Conservation (phyloP, 2,113 vertebrate species). For the Brachyhypopomus gauderio region DNA sequence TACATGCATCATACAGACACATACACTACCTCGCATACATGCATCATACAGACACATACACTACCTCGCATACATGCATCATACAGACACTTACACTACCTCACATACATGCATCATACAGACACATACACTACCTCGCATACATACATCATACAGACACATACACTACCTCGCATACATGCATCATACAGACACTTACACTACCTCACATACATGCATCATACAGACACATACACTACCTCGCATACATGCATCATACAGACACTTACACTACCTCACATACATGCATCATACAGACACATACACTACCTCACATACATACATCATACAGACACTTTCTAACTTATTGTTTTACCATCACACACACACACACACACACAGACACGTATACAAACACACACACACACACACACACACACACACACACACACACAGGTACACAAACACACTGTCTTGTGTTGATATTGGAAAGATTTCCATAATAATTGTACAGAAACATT, state of each 20-base stretch:
- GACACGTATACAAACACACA: too few relatives aligned
- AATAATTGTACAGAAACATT: not conserved
- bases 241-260: not conserved
- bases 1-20: too few relatives aligned
- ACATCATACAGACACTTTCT: constrained; percentile 1
- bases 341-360: too few relatives aligned
- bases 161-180: not conserved
- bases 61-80: not conserved
- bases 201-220: too few relatives aligned
- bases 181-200: not conserved
- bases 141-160: not conserved
- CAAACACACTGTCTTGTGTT: too few relatives aligned
- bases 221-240: not conserved
- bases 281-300: too few relatives aligned
- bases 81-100: constrained; percentile 4
- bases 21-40: not conserved
- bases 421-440: not conserved
- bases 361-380: too few relatives aligned
- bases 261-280: too few relatives aligned
- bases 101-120: too few relatives aligned
- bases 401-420: not conserved
- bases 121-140: not conserved
- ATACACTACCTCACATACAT: not conserved
- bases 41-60: not conserved
- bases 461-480: not conserved